Evolutionary conservation across 2,888 invertebrate genomes (phyloP), one percentile per base, ranked within the genome.

Genomic region (Phyllotreta striolata): DNA sequence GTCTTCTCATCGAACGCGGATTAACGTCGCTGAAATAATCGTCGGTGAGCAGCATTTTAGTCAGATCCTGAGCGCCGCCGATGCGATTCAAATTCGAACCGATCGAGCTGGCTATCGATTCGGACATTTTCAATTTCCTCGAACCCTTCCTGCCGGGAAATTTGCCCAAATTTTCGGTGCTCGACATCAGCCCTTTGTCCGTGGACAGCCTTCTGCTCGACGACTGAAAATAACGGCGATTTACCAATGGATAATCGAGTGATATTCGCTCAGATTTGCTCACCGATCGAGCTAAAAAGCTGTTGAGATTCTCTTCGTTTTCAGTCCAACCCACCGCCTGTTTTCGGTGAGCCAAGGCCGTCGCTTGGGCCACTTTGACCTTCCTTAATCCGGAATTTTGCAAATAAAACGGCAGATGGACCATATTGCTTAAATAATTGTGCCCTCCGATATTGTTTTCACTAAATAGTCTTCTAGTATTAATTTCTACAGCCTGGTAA

Each of bases 21-120:
- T 98, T 99, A 68, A 99, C 96, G 81, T 98, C 98, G 75, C 96
- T 97, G 82, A 99, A 98, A 84, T 99, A 99, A 82, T 98, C 98
- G 78, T 98, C 98, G 0, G 97, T 97, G 13, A 96, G 86, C 70
- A 98, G 85, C 84, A 96, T 95, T 73, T 93, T 90, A 44, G 93
- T 83, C 72, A 73, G 80, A 79, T 81, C 88, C 46, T 91, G 91
- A 1, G 92, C 91, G 3, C 91, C 92, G 0, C 90, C 74, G 6
- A 74, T 73, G 60, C 91, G 85, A 81, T 94, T 92, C 66, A 95
- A 83, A 78, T 94, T 93, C 37, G 95, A 95, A 24, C 94, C 95
- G 63, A 96, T 91, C 1, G 95, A 95, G 77, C 95, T 95, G 0
- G 95, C 95, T 7, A 95, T 89, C 0, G 95, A 95, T 74, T 96